These are phyloP conservation scores for Eurytoma californica DNA, from an alignment of 2,888 invertebrate species.

Conservation along the genomic window DNA sequence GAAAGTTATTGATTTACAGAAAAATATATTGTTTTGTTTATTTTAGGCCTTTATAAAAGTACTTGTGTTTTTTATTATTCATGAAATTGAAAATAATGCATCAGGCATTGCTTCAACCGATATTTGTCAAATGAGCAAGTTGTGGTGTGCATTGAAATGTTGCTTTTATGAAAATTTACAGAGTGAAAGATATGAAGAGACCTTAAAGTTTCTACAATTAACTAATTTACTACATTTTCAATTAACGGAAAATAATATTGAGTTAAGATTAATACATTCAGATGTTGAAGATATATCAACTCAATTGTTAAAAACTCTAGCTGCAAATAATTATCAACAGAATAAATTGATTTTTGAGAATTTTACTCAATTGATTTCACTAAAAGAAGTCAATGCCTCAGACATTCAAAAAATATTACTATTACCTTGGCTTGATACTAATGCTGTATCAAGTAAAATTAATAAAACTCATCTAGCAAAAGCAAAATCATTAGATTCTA, in stretches of 20 bases:
- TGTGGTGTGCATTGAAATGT: constrained; percentile 64
- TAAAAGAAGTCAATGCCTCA: constrained; percentile 62
- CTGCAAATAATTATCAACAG: constrained; percentile 55
- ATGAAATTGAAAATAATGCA: constrained; percentile 61
- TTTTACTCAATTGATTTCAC: constrained; percentile 64
- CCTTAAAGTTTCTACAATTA: constrained; percentile 60
- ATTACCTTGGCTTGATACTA: constrained; percentile 62
- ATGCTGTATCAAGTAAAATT: constrained; percentile 56
- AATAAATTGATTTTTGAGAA: constrained; percentile 63
- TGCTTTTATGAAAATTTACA: constrained; percentile 57
- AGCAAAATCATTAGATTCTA: constrained; percentile 63
- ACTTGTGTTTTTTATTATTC: constrained; percentile 64
- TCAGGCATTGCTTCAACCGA: constrained; percentile 38
- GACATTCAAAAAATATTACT: constrained; percentile 65
- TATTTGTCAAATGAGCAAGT: constrained; percentile 59
- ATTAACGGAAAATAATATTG: constrained; percentile 58
- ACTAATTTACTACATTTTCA: constrained; percentile 61
- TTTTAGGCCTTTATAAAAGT: constrained; percentile 65
- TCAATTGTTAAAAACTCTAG: constrained; percentile 56
- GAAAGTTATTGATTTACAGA: constrained; percentile 10
- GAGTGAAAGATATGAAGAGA: constrained; percentile 58
- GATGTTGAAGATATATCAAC: constrained; percentile 59
- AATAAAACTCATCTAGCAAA: constrained; percentile 59
- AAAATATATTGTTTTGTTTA: constrained; percentile 25
- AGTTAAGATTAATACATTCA: constrained; percentile 59